phyloP scores from a whole-genome alignment of 2,797 vertebrate genomes.

The Hybognathus amarus region DNA sequence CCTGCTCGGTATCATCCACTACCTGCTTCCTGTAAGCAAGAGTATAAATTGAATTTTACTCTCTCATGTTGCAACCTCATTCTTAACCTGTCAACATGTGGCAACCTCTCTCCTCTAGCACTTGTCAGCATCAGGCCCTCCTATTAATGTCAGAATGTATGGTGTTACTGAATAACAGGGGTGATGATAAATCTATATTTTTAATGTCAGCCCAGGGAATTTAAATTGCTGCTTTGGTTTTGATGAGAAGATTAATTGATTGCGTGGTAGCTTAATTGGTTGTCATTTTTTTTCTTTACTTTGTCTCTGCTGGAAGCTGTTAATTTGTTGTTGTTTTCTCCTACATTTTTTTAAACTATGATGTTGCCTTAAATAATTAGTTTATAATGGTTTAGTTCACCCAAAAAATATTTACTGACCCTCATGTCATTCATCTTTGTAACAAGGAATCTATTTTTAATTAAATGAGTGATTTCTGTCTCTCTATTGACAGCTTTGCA shows the following conservation, averaged over 20 bases:
- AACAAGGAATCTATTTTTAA: not conserved
- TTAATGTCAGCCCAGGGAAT: not conserved
- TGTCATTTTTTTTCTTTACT: not conserved
- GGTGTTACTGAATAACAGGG: slow-evolving; percentile 43
- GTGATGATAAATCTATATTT: slow-evolving; percentile 19
- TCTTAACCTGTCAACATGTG: slow-evolving; percentile 63
- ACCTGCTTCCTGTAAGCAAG: slow-evolving; percentile 62
- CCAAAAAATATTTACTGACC: no score
- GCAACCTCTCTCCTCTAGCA: slow-evolving; percentile 48
- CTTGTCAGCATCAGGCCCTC: slow-evolving; percentile 56
- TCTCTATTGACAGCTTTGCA: no score
- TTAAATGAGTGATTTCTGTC: not conserved
- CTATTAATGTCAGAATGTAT: slow-evolving; percentile 63
- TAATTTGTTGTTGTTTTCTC: not conserved
- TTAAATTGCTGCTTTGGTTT: not conserved
- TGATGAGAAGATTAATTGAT: not conserved
- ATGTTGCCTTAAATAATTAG: not conserved
- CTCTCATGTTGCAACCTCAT: slow-evolving; percentile 60
- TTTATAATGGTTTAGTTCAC: not conserved
- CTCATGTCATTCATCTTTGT: not conserved
- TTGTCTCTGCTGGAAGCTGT: not conserved
- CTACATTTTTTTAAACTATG: not conserved
- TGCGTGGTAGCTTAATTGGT: not conserved
- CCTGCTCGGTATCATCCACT: slow-evolving; percentile 67
- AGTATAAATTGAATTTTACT: slow-evolving; percentile 68